Conservation (phyloP, 2,797 vertebrate species). For the Phalloptychus januarius region DNA sequence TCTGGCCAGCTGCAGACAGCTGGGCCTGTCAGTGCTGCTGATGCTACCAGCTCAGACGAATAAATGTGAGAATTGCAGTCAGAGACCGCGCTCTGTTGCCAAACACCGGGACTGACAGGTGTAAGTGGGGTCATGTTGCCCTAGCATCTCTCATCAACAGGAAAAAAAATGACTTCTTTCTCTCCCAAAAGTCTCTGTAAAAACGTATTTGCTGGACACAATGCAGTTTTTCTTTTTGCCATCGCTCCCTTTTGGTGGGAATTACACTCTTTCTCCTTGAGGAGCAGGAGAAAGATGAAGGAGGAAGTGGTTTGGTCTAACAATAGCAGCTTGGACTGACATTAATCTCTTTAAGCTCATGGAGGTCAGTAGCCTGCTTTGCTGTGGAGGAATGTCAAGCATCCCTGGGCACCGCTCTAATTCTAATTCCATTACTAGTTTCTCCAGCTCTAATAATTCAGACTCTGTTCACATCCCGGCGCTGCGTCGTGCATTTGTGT, state of each 20-base stretch:
- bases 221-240: slow-evolving; percentile 38
- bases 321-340: slow-evolving; percentile 71
- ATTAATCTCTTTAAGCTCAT: slow-evolving; percentile 76
- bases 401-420: slow-evolving; percentile 66
- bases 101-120: slow-evolving; percentile 60
- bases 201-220: slow-evolving; percentile 42
- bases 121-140: slow-evolving; percentile 57
- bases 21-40: slow-evolving; percentile 38
- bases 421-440: slow-evolving; percentile 62
- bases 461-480: slow-evolving; percentile 55
- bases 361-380: slow-evolving; percentile 69
- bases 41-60: slow-evolving; percentile 44
- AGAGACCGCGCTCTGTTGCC: slow-evolving; percentile 39
- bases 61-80: slow-evolving; percentile 37
- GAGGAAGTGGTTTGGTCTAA: slow-evolving; percentile 51
- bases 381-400: slow-evolving; percentile 68
- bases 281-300: slow-evolving; percentile 39
- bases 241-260: slow-evolving; percentile 57
- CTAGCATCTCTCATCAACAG: slow-evolving; percentile 49
- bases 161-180: slow-evolving; percentile 35
- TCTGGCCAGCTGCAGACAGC: slow-evolving; percentile 50
- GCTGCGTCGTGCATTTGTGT: slow-evolving; percentile 22
- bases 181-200: slow-evolving; percentile 39
- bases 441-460: slow-evolving; percentile 60
- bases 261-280: slow-evolving; percentile 65